phyloP scores from a whole-genome alignment of 2,797 vertebrate genomes.

The Pelochelys cantorii region DNA sequence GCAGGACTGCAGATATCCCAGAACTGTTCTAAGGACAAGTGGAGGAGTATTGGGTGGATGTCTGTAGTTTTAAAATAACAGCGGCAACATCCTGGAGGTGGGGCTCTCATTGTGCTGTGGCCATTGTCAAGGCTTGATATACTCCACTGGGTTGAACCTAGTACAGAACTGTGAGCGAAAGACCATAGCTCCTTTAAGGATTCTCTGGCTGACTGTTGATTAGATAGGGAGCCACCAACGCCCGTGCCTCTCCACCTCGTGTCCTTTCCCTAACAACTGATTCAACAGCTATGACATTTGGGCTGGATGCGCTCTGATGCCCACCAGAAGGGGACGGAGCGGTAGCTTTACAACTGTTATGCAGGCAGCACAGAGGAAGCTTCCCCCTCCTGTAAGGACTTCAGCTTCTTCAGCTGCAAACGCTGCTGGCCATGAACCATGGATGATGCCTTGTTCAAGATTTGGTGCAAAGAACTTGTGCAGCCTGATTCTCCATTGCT shows the following conservation, averaged over 20 bases:
- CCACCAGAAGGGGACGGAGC: neutral
- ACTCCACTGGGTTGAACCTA: neutral
- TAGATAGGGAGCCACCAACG: neutral
- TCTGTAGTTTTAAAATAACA: neutral
- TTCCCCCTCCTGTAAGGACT: neutral
- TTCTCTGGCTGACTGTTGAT: neutral
- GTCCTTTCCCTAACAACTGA: neutral
- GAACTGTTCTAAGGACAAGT: neutral
- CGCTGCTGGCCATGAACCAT: neutral
- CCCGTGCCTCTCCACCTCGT: neutral
- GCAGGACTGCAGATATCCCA: neutral
- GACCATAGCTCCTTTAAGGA: neutral
- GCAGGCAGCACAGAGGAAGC: neutral
- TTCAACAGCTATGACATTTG: neutral
- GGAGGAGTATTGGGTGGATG: neutral
- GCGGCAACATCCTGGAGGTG: neutral
- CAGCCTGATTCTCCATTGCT: neutral
- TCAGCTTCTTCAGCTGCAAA: neutral
- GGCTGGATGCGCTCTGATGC: neutral
- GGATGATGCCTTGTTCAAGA: neutral
- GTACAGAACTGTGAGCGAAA: neutral
- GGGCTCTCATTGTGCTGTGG: neutral
- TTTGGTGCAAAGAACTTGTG: fast-evolving
- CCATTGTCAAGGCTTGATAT: neutral
- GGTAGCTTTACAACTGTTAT: neutral